Evolutionary conservation across 2,113 vertebrate species (phyloP).

Genomic region (Sebastes schlegelii): DNA sequence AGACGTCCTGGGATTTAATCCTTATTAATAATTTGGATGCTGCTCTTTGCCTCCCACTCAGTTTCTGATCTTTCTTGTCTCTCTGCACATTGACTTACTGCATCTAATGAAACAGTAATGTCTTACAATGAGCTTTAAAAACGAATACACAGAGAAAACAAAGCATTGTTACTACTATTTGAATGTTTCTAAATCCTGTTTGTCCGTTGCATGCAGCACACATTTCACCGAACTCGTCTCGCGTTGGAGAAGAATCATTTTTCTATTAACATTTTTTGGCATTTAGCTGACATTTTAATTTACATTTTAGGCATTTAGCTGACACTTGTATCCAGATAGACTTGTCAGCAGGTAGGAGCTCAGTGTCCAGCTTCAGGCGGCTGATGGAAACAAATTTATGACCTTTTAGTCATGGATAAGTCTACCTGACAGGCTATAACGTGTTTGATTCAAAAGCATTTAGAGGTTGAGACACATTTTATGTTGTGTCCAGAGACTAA

Average conservation of each 20-base stretch:
- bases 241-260: background rate
- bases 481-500: background rate
- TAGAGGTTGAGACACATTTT: background rate
- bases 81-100: conserved; percentile 4
- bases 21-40: conserved; percentile 25
- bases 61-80: background rate
- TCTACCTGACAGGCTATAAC: background rate
- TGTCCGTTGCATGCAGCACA: background rate
- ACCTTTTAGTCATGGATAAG: background rate
- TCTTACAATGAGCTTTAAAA: background rate
- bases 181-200: background rate
- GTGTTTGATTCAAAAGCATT: background rate
- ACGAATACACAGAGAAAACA: conserved; percentile 10
- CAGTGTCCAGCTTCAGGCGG: conserved; percentile 4
- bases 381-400: conserved; percentile 6
- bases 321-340: conserved; percentile 26
- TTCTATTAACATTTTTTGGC: conserved; percentile 13
- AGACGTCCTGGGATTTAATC: conserved; percentile 47
- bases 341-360: conserved; percentile 23
- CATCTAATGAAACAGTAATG: background rate
- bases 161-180: background rate
- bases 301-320: conserved; percentile 28
- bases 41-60: conserved; percentile 23
- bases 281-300: conserved; percentile 22
- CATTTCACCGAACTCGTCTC: background rate